Percentiles rank a stretch among this genome's conserved stretches.
phyloP scores from a whole-genome alignment of 2,797 vertebrate species.

The Clarias pachynema region DNA sequence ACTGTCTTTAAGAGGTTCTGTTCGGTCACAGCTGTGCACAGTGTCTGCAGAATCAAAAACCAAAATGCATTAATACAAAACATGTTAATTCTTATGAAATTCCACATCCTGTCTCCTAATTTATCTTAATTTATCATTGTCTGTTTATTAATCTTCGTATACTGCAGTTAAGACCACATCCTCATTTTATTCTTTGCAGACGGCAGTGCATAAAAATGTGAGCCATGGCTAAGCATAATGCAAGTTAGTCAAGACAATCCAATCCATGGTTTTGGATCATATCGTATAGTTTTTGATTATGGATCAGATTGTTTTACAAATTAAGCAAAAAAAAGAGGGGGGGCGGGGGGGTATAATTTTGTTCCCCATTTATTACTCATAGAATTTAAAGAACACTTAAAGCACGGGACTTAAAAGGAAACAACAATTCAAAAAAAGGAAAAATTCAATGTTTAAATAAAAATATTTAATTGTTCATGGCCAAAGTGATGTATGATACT shows the following conservation, averaged over 20 bases:
- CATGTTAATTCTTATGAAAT: conserved; percentile 44
- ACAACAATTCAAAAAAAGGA: too few species aligned
- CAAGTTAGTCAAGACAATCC: conserved; percentile 20
- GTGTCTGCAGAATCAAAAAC: conserved; percentile 68
- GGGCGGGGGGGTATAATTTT: too few species aligned
- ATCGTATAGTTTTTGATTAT: too few species aligned
- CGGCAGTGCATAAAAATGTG: not conserved
- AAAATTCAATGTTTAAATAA: too few species aligned
- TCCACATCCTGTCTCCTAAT: not conserved
- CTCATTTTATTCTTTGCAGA: not conserved
- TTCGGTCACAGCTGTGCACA: conserved; percentile 86
- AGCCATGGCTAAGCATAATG: not conserved
- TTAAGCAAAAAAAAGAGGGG: too few species aligned
- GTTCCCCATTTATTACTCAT: too few species aligned
- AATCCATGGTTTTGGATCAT: too few species aligned
- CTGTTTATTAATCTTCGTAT: conserved; percentile 32
- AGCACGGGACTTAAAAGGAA: too few species aligned
- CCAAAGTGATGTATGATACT: too few species aligned
- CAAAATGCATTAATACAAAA: conserved; percentile 47
- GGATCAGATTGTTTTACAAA: too few species aligned
- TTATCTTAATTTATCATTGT: not conserved
- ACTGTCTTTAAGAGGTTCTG: conserved; percentile 89
- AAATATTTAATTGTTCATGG: too few species aligned
- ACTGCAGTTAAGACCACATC: conserved; percentile 42
- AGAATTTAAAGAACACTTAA: too few species aligned